A percentile compares a stretch with the other conserved stretches of the same genome.
Evolutionary conservation across 2,888 invertebrate genomes (phyloP).

Genomic region (Heliconius sara): DNA sequence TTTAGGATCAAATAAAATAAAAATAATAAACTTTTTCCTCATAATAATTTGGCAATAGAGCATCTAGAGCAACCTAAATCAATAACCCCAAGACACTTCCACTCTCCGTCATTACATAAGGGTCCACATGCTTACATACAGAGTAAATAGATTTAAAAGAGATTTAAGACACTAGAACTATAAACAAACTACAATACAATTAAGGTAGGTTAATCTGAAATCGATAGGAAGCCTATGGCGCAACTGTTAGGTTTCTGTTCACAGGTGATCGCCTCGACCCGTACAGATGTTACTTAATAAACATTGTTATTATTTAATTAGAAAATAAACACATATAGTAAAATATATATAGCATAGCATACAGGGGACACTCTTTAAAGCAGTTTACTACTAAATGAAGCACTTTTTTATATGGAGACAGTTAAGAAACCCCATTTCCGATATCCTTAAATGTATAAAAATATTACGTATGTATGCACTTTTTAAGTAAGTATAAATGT

Average conservation of each 20-base stretch:
- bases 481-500: no score
- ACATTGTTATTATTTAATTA: neutral
- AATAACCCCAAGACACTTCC: neutral
- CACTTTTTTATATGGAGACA: no score
- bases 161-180: slow-evolving; percentile 26
- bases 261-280: slow-evolving; percentile 28
- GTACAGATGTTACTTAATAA: slow-evolving; percentile 8
- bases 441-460: no score
- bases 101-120: neutral
- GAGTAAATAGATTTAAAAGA: slow-evolving; percentile 27
- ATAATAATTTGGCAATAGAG: neutral
- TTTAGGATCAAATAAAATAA: neutral
- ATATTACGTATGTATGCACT: no score
- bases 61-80: neutral
- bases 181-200: slow-evolving; percentile 45
- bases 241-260: slow-evolving; percentile 44
- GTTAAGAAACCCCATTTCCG: no score
- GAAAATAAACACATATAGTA: neutral
- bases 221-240: slow-evolving; percentile 46
- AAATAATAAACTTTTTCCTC: neutral
- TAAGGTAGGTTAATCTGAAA: slow-evolving; percentile 48
- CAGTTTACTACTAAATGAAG: no score
- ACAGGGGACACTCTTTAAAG: no score
- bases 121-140: neutral
- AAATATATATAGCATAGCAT: neutral